Evolutionary conservation across 2,113 vertebrate genomes (phyloP).

Genomic region (Vulpes lagopus): DNA sequence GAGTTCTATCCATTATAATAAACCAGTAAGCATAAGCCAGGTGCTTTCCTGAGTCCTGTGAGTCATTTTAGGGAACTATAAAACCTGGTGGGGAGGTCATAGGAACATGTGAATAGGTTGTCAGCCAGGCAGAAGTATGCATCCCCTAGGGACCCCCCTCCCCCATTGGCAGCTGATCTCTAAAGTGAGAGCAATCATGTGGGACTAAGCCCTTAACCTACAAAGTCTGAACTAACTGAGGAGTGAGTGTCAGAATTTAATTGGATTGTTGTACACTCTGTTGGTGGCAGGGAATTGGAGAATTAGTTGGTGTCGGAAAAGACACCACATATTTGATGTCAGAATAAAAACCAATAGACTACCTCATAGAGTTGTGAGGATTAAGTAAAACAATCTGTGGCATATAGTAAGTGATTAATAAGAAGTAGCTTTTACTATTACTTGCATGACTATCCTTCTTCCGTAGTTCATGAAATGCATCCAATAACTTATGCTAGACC

Average conservation of each 20-base stretch:
- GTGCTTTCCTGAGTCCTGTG: neutral
- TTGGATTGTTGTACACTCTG: neutral
- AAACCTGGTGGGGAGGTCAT: neutral
- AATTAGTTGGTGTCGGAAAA: neutral
- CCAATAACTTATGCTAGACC: neutral
- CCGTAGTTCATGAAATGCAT: neutral
- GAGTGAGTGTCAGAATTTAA: slow-evolving; percentile 1
- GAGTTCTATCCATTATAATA: neutral
- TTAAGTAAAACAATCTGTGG: slow-evolving; percentile 21
- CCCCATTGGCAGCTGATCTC: neutral
- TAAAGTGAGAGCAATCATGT: neutral
- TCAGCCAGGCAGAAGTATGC: neutral
- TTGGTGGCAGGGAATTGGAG: neutral
- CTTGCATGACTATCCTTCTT: neutral
- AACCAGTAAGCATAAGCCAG: neutral
- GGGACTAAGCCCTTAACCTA: neutral
- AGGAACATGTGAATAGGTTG: slow-evolving; percentile 1
- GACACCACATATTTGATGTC: neutral
- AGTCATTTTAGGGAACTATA: neutral
- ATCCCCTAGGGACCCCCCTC: neutral
- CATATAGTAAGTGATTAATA: neutral
- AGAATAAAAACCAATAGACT: neutral
- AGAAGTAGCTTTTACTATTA: slow-evolving; percentile 23
- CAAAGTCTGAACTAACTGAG: neutral
- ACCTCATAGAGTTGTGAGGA: neutral